Conservation (phyloP, 1,140 invertebrate species). For the roundworm (Caenorhabditis elegans) region WBcel235 BX284605.5:6539501-6540000, state of each 20-base stretch:
- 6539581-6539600: neutral
- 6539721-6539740: slow-evolving; percentile 1
- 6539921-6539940: too few species aligned
- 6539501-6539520: too few species aligned
- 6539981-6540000: too few species aligned
- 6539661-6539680: neutral
- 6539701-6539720: neutral
- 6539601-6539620: neutral
- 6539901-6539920: too few species aligned
- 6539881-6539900: neutral
- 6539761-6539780: neutral
- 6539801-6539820: neutral
- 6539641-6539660: neutral
- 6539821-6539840: too few species aligned
- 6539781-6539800: neutral
- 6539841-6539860: neutral
- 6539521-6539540: too few species aligned
- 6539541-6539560: too few species aligned
- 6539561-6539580: too few species aligned
- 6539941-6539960: too few species aligned
- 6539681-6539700: neutral
- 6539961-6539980: too few species aligned
- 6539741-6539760: neutral
- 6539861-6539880: neutral
- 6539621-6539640: neutral